phyloP scores from a whole-genome alignment of 2,113 vertebrate genomes.

The Crotalus viridis region DNA sequence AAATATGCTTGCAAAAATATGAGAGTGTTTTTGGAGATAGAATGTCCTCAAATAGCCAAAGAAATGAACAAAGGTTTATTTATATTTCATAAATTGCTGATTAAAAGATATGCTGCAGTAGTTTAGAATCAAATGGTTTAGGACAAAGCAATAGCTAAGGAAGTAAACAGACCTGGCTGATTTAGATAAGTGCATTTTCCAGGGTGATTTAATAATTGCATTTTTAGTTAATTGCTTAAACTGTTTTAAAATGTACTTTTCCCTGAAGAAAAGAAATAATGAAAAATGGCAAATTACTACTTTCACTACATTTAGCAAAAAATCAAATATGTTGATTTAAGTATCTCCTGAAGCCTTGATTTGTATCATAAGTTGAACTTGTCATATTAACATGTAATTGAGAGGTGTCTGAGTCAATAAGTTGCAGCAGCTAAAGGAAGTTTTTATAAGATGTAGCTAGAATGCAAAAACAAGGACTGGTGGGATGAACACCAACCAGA shows the following conservation, averaged over 20 bases:
- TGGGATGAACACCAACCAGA: no score
- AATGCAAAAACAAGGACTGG: no score
- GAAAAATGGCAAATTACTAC: not conserved
- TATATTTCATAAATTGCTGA: no score
- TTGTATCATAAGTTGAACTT: not conserved
- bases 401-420: not conserved
- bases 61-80: not conserved
- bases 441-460: no score
- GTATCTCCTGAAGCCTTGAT: not conserved
- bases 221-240: not conserved
- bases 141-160: not conserved
- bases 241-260: not conserved
- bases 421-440: no score
- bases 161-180: not conserved
- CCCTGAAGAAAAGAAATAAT: not conserved
- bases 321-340: not conserved
- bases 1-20: no score
- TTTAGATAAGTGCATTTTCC: not conserved
- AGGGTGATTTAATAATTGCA: not conserved
- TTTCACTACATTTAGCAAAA: not conserved
- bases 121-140: not conserved
- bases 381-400: not conserved
- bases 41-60: not conserved
- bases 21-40: not conserved
- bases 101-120: not conserved